phyloP scores from a whole-genome alignment of 2,113 vertebrate species.

The Egretta garzetta region DNA sequence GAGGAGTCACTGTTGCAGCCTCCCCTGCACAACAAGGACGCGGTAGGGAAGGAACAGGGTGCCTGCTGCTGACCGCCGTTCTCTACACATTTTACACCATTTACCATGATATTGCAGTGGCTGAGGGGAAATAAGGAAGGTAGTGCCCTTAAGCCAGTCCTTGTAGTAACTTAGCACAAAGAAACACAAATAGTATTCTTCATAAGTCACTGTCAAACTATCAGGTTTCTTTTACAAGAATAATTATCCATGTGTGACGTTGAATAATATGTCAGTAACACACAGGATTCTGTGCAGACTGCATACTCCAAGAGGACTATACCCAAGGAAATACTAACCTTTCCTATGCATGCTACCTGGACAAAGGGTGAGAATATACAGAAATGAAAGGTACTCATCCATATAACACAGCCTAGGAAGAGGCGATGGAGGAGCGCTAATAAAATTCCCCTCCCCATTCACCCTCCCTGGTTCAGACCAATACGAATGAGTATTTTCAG shows the following conservation, averaged over 20 bases:
- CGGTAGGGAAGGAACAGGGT: not conserved
- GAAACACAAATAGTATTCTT: fast-evolving
- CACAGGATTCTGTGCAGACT: not conserved
- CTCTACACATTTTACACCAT: not conserved
- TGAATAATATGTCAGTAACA: not conserved
- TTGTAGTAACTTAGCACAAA: not conserved
- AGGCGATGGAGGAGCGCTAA: not conserved
- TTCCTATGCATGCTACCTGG: fast-evolving
- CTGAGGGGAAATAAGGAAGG: not conserved
- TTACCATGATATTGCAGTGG: not conserved
- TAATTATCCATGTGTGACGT: not conserved
- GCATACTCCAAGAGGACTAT: not conserved
- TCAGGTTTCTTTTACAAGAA: not conserved
- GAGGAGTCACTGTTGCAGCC: not conserved
- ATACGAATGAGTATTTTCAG: not conserved
- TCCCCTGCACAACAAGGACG: not conserved
- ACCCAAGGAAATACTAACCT: not conserved
- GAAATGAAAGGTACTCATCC: not conserved
- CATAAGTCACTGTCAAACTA: not conserved
- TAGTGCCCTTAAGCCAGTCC: not conserved
- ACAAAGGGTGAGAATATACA: not conserved
- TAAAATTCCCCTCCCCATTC: not conserved
- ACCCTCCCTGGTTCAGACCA: not conserved
- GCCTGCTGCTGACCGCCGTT: fast-evolving
- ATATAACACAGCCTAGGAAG: not conserved